Evolutionary conservation across 2,888 invertebrate genomes (phyloP).

Genomic region (Nysson spinosus): DNA sequence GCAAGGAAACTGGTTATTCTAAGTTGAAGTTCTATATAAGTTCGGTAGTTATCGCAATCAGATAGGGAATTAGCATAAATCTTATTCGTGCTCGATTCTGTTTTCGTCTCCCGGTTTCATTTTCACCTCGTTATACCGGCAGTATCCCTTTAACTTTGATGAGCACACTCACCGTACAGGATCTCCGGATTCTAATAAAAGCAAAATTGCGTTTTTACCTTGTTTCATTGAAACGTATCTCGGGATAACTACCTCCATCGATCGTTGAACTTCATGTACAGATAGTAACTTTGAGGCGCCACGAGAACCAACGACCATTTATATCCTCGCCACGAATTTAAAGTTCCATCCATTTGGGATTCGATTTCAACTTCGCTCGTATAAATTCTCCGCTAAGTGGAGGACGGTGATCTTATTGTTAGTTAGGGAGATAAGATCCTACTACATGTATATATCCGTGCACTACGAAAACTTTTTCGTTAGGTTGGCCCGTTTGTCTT

Average conservation of each 20-base stretch:
- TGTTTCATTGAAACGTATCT: constrained; percentile 37
- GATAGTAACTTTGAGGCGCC: constrained; percentile 17
- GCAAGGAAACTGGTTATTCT: constrained; percentile 4
- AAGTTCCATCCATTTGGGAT: constrained; percentile 53
- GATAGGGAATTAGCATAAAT: constrained; percentile 34
- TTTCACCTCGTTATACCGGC: constrained; percentile 15
- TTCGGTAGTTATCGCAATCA: constrained; percentile 15
- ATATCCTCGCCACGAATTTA: constrained; percentile 50
- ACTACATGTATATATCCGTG: constrained; percentile 15
- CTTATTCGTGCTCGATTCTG: constrained; percentile 27
- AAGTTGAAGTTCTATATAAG: not conserved
- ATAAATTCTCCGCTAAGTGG: constrained; percentile 56
- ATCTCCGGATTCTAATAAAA: constrained; percentile 7
- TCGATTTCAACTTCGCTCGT: constrained; percentile 60
- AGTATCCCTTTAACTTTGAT: constrained; percentile 32
- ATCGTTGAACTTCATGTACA: constrained; percentile 27
- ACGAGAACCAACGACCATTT: constrained; percentile 37
- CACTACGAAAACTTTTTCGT: constrained; percentile 44
- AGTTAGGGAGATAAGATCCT: constrained; percentile 49
- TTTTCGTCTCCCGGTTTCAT: not conserved
- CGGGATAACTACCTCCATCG: constrained; percentile 35
- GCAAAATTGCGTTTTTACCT: constrained; percentile 12
- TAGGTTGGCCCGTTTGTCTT: constrained; percentile 16
- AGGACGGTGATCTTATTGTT: constrained; percentile 52
- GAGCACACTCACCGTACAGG: constrained; percentile 16